A percentile compares a stretch with the other conserved stretches of the same genome.
These are phyloP conservation scores for Antheraea assamensis DNA, from an alignment of 2,888 invertebrate genomes.

Conservation along the genomic window DNA sequence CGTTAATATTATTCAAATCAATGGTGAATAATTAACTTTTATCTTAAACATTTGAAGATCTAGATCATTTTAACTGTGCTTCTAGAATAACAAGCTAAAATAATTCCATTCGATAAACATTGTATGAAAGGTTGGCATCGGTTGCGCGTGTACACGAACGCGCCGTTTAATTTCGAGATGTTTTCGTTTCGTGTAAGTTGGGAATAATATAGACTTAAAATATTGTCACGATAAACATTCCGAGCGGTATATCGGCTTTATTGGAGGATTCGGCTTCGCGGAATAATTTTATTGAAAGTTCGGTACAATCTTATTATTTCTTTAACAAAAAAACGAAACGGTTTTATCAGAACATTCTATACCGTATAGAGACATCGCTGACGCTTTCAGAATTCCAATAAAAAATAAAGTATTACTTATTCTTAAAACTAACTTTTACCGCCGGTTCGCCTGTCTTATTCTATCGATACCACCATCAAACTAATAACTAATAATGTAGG, in stretches of 20 bases:
- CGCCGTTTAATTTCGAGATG: constrained; percentile 5
- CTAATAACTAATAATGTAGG: too few species aligned
- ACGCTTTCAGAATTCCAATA: constrained; percentile 9
- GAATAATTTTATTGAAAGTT: constrained; percentile 15
- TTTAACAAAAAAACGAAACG: background rate
- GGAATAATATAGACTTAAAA: constrained; percentile 30
- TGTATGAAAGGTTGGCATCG: background rate
- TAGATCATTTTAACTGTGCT: too few species aligned
- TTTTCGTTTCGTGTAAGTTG: constrained; percentile 26
- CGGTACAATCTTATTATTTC: constrained; percentile 3
- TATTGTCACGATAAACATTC: constrained; percentile 14
- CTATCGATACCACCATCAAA: too few species aligned
- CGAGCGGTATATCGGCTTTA: constrained; percentile 7
- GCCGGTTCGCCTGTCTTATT: background rate
- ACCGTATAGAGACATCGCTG: background rate
- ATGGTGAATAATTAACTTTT: too few species aligned
- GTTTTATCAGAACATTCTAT: background rate
- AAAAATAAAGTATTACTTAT: background rate
- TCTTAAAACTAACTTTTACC: background rate
- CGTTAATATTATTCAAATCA: too few species aligned
- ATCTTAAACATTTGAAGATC: too few species aligned
- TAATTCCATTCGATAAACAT: background rate
- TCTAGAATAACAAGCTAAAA: background rate
- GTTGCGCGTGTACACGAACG: background rate
- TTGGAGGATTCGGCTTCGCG: constrained; percentile 4